phyloP scores from a whole-genome alignment of 2,888 invertebrate genomes.

The Frankliniella fusca region DNA sequence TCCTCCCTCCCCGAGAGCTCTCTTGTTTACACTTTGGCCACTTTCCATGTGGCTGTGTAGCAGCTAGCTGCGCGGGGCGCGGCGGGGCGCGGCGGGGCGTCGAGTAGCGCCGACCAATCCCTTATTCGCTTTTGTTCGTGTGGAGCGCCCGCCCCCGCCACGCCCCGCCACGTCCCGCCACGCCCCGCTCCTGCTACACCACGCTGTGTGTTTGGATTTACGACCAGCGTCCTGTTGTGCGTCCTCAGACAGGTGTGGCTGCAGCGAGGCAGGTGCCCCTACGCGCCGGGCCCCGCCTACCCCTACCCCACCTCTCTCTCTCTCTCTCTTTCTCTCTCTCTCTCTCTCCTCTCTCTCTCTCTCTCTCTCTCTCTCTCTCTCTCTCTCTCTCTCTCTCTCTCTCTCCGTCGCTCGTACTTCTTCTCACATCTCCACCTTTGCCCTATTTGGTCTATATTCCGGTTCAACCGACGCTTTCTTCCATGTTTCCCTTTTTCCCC shows the following conservation, averaged over 20 bases:
- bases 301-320: no score
- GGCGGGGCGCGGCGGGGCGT: background rate
- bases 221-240: background rate
- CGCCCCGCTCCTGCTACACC: background rate
- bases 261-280: no score
- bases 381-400: no score
- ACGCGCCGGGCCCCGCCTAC: no score
- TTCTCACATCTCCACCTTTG: no score
- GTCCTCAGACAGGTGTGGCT: background rate
- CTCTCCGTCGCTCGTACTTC: no score
- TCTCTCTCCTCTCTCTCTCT: no score
- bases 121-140: background rate
- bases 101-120: background rate
- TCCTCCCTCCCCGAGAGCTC: background rate
- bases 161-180: background rate
- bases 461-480: no score
- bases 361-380: no score
- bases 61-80: background rate
- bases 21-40: conserved; percentile 22
- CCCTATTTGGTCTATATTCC: no score
- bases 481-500: no score
- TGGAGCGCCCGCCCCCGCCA: background rate
- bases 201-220: background rate
- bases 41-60: conserved; percentile 18
- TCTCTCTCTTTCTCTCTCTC: background rate